Evolutionary conservation across 2,888 invertebrate species (phyloP).

Genomic region (Drosophila rubida): DNA sequence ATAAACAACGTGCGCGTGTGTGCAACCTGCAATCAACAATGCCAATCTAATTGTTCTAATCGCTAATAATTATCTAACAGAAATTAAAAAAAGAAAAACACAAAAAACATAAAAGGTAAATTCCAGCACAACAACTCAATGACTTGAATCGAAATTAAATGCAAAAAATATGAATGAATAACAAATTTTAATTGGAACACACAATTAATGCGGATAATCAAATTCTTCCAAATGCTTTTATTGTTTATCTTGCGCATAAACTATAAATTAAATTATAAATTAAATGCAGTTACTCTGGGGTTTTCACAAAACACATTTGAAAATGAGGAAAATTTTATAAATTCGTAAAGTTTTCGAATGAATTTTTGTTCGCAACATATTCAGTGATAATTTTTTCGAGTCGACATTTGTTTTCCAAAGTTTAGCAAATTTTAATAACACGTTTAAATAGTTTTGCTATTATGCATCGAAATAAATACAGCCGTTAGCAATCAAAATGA

Average conservation of each 20-base stretch:
- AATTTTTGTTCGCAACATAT: no score
- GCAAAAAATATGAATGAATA: background rate
- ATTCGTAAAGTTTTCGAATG: no score
- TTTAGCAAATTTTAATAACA: no score
- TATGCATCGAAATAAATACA: no score
- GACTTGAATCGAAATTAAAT: background rate
- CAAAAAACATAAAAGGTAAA: constrained; percentile 30
- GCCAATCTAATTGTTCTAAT: constrained; percentile 3
- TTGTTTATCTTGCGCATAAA: background rate
- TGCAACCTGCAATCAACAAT: constrained; percentile 4
- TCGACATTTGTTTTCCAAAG: no score
- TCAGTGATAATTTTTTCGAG: no score
- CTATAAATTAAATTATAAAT: no score
- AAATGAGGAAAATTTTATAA: no score
- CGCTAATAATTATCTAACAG: background rate
- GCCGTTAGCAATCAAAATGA: no score
- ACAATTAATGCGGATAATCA: background rate
- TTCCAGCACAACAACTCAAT: background rate
- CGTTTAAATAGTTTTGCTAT: no score
- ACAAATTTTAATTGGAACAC: constrained; percentile 3
- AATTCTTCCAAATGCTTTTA: background rate
- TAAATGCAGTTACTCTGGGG: background rate
- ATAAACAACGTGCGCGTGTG: constrained; percentile 26
- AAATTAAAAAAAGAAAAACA: background rate
- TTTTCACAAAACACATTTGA: background rate